A percentile compares a stretch with the other conserved stretches of the same genome.
phyloP scores from a whole-genome alignment of 92 coral and sea anemone genomes.

The Palythoa heliodiscus region DNA sequence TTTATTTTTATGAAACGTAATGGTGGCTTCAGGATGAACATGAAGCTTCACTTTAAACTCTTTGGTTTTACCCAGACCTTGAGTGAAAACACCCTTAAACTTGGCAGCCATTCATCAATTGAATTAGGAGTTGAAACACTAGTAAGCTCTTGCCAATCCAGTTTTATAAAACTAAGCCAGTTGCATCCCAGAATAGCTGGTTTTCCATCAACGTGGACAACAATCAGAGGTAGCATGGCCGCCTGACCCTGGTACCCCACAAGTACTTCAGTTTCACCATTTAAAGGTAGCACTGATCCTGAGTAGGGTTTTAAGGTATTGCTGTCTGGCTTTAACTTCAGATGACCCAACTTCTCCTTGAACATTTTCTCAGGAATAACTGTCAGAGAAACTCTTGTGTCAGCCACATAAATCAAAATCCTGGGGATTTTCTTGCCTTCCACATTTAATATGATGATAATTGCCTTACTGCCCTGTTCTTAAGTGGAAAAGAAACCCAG shows the following conservation, averaged over 20 bases:
- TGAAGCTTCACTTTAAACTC: constrained; percentile 31
- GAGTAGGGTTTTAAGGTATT: constrained; percentile 6
- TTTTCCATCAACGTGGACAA: constrained; percentile 7
- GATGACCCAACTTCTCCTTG: background rate
- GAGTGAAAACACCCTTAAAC: constrained; percentile 11
- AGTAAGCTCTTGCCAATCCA: background rate
- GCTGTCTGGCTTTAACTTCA: background rate
- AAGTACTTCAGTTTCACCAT: constrained; percentile 9
- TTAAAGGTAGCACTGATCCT: background rate
- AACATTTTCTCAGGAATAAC: background rate
- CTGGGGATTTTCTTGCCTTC: background rate
- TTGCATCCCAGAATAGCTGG: background rate
- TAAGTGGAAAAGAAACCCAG: background rate
- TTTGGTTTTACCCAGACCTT: constrained; percentile 24
- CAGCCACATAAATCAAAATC: background rate
- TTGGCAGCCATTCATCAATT: background rate
- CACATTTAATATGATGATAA: background rate
- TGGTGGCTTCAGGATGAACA: background rate
- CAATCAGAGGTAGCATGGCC: background rate
- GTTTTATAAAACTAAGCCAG: background rate
- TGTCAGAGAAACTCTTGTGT: background rate
- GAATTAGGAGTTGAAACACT: background rate
- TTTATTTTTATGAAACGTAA: too few species aligned
- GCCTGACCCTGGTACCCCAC: constrained; percentile 3
- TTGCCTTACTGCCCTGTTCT: background rate